Percentiles rank a stretch among this genome's conserved stretches.
Evolutionary conservation across 2,888 invertebrate genomes (phyloP).

Genomic region (Elysia crispata): DNA sequence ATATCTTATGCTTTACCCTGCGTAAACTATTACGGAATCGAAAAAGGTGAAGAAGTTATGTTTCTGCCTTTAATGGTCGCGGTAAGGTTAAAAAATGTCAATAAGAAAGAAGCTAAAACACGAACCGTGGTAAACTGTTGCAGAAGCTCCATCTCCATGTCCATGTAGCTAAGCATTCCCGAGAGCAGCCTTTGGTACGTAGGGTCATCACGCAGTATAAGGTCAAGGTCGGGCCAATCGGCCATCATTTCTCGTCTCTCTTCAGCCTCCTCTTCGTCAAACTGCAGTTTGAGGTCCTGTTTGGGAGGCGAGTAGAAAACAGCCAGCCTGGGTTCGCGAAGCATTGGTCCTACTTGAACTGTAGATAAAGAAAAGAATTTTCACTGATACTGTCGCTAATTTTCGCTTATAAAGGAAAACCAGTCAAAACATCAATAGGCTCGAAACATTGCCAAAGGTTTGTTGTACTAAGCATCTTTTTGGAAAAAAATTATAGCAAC

Average conservation of each 20-base stretch:
- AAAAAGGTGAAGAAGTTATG: too few species aligned
- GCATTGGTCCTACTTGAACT: constrained; percentile 72
- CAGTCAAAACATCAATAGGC: too few species aligned
- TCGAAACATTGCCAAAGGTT: too few species aligned
- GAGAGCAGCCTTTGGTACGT: constrained; percentile 68
- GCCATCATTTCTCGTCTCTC: constrained; percentile 61
- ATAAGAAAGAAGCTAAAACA: not conserved
- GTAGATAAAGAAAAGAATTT: constrained; percentile 31
- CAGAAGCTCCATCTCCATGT: constrained; percentile 67
- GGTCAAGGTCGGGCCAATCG: constrained; percentile 74
- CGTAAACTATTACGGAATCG: too few species aligned
- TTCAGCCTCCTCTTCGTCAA: constrained; percentile 69
- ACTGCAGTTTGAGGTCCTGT: constrained; percentile 70
- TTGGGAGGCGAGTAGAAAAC: constrained; percentile 74
- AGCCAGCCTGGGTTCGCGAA: constrained; percentile 69
- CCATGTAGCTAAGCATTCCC: constrained; percentile 67
- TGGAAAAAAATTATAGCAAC: too few species aligned
- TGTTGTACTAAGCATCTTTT: too few species aligned
- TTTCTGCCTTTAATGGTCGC: too few species aligned
- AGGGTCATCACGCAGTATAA: constrained; percentile 71
- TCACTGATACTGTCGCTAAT: too few species aligned
- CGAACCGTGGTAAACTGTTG: constrained; percentile 66
- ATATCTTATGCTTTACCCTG: too few species aligned
- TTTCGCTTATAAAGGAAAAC: too few species aligned
- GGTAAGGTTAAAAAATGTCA: too few species aligned